Conservation (phyloP, 2,888 invertebrate species). For the Xestia c-nigrum region DNA sequence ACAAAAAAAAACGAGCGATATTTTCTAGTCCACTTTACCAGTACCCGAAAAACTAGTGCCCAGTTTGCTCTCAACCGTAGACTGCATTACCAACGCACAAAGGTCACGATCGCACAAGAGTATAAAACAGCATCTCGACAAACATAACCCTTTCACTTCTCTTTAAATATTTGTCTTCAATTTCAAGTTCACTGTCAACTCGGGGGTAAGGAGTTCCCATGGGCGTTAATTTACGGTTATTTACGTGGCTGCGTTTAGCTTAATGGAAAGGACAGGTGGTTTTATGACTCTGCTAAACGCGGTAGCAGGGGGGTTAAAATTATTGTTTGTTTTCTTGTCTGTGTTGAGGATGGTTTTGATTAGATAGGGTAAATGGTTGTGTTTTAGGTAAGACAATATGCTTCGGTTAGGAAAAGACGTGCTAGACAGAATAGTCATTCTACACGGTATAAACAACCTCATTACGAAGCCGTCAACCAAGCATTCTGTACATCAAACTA, state of each 20-base stretch:
- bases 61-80: slow-evolving; percentile 3
- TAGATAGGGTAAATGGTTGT: not conserved
- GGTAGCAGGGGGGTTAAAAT: not conserved
- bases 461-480: no score
- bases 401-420: not conserved
- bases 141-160: slow-evolving; percentile 55
- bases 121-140: slow-evolving; percentile 37
- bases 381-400: not conserved
- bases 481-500: no score
- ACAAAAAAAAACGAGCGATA: no score
- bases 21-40: not conserved
- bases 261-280: slow-evolving; percentile 54
- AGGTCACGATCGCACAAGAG: slow-evolving; percentile 44
- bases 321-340: slow-evolving; percentile 24
- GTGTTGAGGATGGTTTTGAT: slow-evolving; percentile 19
- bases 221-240: slow-evolving; percentile 60
- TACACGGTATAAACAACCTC: no score
- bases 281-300: slow-evolving; percentile 43
- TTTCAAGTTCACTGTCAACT: slow-evolving; percentile 67
- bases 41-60: not conserved
- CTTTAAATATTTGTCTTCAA: slow-evolving; percentile 62
- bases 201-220: slow-evolving; percentile 48
- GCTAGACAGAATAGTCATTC: no score
- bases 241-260: slow-evolving; percentile 42
- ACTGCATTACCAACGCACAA: slow-evolving; percentile 12